Evolutionary conservation across 2,888 invertebrate genomes (phyloP).

Genomic region (Agriopis leucophaearia): DNA sequence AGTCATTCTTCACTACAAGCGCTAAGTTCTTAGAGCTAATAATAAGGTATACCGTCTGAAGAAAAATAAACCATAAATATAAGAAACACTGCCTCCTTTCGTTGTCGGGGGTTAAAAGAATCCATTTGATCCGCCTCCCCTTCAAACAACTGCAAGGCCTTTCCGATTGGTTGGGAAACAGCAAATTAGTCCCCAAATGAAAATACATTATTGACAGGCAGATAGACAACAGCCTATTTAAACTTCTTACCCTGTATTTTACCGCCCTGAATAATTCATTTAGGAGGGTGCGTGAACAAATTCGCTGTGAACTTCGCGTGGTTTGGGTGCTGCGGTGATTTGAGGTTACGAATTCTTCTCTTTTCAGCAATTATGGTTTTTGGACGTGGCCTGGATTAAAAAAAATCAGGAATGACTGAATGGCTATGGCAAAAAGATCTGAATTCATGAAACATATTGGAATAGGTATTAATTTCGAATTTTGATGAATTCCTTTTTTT

Average conservation of each 20-base stretch:
- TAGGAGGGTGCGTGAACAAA: conserved; percentile 70
- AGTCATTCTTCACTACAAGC: too few species aligned
- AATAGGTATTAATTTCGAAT: too few species aligned
- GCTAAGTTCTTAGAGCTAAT: too few species aligned
- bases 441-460: too few species aligned
- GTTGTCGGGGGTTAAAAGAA: not conserved
- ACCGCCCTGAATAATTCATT: conserved; percentile 72
- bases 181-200: conserved; percentile 63
- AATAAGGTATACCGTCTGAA: too few species aligned
- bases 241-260: conserved; percentile 66
- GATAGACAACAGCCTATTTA: conserved; percentile 67
- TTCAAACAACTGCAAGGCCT: conserved; percentile 37
- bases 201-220: conserved; percentile 71
- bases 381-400: too few species aligned
- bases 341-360: not conserved
- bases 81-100: not conserved
- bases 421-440: too few species aligned
- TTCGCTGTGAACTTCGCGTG: conserved; percentile 58
- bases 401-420: too few species aligned
- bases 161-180: conserved; percentile 47
- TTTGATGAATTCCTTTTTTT: too few species aligned
- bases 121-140: conserved; percentile 9
- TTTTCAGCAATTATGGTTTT: not conserved
- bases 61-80: not conserved
- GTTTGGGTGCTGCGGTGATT: conserved; percentile 19